phyloP scores from a whole-genome alignment of 1,140 invertebrate genomes.

The Drosophila pruinosa region DNA sequence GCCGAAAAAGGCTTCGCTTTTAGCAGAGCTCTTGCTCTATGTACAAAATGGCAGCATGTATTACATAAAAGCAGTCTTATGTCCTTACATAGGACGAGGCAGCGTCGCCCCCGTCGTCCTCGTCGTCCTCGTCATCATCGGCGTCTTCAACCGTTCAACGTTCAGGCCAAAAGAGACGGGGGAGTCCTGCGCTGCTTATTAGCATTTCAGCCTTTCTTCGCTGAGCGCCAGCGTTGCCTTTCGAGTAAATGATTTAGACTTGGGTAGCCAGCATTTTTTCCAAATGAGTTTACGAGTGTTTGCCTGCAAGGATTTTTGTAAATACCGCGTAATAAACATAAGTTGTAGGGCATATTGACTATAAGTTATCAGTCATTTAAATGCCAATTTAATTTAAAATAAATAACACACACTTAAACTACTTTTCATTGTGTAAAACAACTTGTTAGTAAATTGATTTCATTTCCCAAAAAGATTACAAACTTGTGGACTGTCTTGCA shows the following conservation, averaged over 20 bases:
- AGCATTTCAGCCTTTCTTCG: slow-evolving; percentile 78
- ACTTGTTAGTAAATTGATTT: no score
- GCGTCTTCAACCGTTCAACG: neutral
- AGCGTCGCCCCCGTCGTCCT: neutral
- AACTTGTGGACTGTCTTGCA: no score
- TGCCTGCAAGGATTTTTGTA: slow-evolving; percentile 57
- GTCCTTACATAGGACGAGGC: slow-evolving; percentile 54
- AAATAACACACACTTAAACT: no score
- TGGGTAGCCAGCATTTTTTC: slow-evolving; percentile 48
- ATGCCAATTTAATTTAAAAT: no score
- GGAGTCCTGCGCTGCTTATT: slow-evolving; percentile 64
- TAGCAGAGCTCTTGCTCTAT: slow-evolving; percentile 29
- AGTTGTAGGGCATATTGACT: neutral
- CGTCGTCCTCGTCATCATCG: neutral
- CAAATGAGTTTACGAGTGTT: slow-evolving; percentile 80
- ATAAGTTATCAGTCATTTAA: neutral
- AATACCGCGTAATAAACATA: neutral
- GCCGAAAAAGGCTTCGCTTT: slow-evolving; percentile 69
- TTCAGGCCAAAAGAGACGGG: no score
- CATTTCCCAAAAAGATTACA: no score
- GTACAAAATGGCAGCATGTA: slow-evolving; percentile 70
- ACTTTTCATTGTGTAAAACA: no score
- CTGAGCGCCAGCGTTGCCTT: slow-evolving; percentile 41
- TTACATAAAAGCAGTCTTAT: slow-evolving; percentile 73
- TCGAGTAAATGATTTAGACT: slow-evolving; percentile 76